Evolutionary conservation across 2,888 invertebrate species (phyloP).

Genomic region (Lasioglossum figueresi): DNA sequence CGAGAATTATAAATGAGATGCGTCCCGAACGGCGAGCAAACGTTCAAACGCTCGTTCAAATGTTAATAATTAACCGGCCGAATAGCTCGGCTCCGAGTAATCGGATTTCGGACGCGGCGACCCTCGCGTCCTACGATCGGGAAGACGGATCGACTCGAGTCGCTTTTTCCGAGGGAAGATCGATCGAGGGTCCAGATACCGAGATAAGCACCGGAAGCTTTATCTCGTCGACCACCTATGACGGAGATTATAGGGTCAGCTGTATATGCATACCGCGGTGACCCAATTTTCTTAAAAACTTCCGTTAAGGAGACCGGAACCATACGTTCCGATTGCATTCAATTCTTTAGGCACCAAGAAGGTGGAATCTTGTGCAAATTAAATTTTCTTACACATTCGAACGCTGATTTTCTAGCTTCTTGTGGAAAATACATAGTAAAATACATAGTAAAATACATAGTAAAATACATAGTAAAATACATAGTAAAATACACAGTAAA

Average conservation of each 20-base stretch:
- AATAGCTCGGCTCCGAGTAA: constrained; percentile 25
- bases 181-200: neutral
- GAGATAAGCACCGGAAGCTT: neutral
- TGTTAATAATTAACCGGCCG: constrained; percentile 50
- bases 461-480: too few relatives aligned
- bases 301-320: too few relatives aligned
- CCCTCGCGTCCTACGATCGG: neutral
- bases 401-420: too few relatives aligned
- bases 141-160: neutral
- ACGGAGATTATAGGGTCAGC: neutral
- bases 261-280: too few relatives aligned
- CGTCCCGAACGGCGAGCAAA: constrained; percentile 29
- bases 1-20: constrained; percentile 62
- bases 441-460: too few relatives aligned
- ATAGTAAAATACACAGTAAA: too few relatives aligned
- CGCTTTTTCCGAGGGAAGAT: neutral
- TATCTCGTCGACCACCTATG: neutral
- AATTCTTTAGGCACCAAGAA: too few relatives aligned
- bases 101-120: constrained; percentile 15
- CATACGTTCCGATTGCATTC: too few relatives aligned
- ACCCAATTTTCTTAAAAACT: neutral
- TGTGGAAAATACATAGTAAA: too few relatives aligned
- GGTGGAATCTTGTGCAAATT: too few relatives aligned
- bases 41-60: constrained; percentile 46
- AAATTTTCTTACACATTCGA: too few relatives aligned